phyloP scores from a whole-genome alignment of 1,140 invertebrate species.

The Camponotus vicinus region DNA sequence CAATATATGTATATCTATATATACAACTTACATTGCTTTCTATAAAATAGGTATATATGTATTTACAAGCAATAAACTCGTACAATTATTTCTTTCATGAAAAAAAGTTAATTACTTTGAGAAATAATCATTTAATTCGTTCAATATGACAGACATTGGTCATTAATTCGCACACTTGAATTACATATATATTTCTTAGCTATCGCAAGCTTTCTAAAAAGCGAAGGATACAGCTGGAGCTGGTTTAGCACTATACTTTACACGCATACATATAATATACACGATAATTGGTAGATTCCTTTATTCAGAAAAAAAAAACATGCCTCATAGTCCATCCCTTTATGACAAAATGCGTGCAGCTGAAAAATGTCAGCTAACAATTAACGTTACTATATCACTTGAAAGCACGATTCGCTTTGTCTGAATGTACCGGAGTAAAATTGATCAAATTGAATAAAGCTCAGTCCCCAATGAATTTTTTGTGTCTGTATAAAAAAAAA shows the following conservation, averaged over 20 bases:
- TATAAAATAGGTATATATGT: not conserved
- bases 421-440: not conserved
- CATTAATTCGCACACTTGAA: conserved; percentile 68
- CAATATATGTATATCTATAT: not conserved
- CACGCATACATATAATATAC: not conserved
- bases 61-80: not conserved
- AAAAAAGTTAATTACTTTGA: conserved; percentile 69
- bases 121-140: conserved; percentile 64
- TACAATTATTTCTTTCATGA: not conserved
- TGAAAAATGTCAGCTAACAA: conserved; percentile 56
- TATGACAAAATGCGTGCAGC: conserved; percentile 38
- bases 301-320: conserved; percentile 53
- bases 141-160: not conserved
- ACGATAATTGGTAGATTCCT: conserved; percentile 67
- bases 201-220: conserved; percentile 30
- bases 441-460: not conserved
- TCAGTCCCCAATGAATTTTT: not conserved
- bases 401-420: not conserved
- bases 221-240: not conserved
- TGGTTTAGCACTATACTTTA: not conserved
- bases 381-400: conserved; percentile 51
- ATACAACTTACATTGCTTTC: not conserved
- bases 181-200: conserved; percentile 64
- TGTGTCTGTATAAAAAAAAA: not conserved
- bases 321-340: not conserved